A percentile compares a stretch with the other conserved stretches of the same genome.
These are phyloP conservation scores for Neopelma chrysocephalum DNA, from an alignment of 2,797 vertebrate genomes.

Conservation along the genomic window DNA sequence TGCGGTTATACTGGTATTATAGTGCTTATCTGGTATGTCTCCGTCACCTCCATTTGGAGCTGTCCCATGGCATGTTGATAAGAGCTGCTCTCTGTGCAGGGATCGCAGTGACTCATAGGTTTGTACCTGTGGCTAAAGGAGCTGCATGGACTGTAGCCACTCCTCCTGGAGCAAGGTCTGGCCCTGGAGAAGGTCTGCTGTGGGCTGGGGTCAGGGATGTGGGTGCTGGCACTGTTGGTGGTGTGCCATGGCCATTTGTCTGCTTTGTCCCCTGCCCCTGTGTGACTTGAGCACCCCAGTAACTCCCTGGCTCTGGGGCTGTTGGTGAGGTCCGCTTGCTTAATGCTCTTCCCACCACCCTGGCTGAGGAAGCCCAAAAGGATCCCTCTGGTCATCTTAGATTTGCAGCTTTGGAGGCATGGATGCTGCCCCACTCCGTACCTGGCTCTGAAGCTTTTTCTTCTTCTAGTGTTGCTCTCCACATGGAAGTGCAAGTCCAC, in stretches of 20 bases:
- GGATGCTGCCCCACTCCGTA: background rate
- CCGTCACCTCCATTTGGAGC: slow-evolving; percentile 41
- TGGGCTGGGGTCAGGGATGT: background rate
- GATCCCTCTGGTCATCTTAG: background rate
- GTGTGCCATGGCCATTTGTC: accelerated
- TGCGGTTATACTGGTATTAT: slow-evolving; percentile 53
- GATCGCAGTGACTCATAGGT: background rate
- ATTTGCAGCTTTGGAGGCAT: background rate
- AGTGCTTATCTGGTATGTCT: slow-evolving; percentile 29
- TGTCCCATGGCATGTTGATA: background rate
- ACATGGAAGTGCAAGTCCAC: background rate
- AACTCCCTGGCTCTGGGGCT: background rate
- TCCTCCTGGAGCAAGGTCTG: background rate
- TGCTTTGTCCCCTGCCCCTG: background rate
- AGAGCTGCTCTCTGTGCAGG: background rate
- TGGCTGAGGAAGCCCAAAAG: background rate
- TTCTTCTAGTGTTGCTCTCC: background rate
- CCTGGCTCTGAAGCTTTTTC: background rate
- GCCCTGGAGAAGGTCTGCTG: background rate
- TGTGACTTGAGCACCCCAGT: accelerated
- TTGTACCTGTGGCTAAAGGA: background rate
- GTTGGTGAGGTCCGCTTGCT: accelerated
- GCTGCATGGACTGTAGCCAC: background rate
- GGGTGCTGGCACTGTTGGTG: background rate
- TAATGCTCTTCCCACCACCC: background rate